These are phyloP conservation scores for Piaya cayana DNA, from an alignment of 2,113 vertebrate species.

Conservation along the genomic window DNA sequence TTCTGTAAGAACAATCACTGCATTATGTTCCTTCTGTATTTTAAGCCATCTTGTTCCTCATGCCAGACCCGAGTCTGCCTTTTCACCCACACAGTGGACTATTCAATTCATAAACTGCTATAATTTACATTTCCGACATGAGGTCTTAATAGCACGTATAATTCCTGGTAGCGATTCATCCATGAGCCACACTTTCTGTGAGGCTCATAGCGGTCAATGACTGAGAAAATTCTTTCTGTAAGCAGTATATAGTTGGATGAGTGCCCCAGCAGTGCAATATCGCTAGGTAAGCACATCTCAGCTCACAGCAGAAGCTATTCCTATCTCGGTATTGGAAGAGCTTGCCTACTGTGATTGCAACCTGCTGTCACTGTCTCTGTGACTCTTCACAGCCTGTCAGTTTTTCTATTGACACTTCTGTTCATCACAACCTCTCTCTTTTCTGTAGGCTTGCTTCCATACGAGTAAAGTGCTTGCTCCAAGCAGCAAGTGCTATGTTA, in stretches of 20 bases:
- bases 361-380: slow-evolving; percentile 48
- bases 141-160: not conserved
- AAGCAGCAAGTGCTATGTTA: slow-evolving; percentile 1
- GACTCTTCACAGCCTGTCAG: slow-evolving; percentile 66
- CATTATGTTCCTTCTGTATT: not conserved
- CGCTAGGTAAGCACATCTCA: slow-evolving; percentile 17
- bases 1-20: not conserved
- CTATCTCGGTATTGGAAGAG: slow-evolving; percentile 17
- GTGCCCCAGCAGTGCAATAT: not conserved
- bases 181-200: not conserved
- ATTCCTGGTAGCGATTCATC: not conserved
- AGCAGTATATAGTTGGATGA: not conserved
- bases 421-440: slow-evolving; percentile 46
- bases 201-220: not conserved
- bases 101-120: not conserved
- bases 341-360: slow-evolving; percentile 35
- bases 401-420: slow-evolving; percentile 51
- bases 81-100: not conserved
- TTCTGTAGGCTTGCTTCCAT: slow-evolving; percentile 17
- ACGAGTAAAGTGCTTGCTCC: not conserved
- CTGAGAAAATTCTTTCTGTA: not conserved
- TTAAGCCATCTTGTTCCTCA: not conserved
- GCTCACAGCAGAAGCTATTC: slow-evolving; percentile 27
- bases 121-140: not conserved
- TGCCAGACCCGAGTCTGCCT: not conserved